A percentile compares a stretch with the other conserved stretches of the same genome.
These are phyloP conservation scores for Corvus cornix DNA, from an alignment of 2,113 vertebrate species.

Conservation along the genomic window DNA sequence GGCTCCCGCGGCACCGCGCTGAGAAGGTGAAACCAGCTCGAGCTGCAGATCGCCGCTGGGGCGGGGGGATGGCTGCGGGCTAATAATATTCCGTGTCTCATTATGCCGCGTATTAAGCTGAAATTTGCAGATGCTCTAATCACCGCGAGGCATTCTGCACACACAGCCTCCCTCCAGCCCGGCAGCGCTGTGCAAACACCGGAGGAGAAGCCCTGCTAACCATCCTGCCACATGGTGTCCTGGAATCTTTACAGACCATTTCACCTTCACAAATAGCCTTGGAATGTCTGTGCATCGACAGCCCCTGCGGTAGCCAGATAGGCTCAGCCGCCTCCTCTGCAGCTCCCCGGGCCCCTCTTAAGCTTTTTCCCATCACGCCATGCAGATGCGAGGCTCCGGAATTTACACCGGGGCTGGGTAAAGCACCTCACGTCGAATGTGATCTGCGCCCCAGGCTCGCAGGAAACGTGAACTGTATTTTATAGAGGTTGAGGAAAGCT, in stretches of 20 bases:
- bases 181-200: constrained; percentile 35
- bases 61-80: constrained; percentile 51
- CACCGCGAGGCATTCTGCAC: constrained; percentile 21
- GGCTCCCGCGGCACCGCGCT: not conserved
- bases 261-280: constrained; percentile 75
- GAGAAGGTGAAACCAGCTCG: not conserved
- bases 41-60: constrained; percentile 22
- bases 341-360: constrained; percentile 50
- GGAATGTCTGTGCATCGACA: constrained; percentile 58
- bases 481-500: constrained; percentile 21
- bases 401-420: constrained; percentile 24
- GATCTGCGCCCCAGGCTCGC: not conserved
- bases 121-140: constrained; percentile 65
- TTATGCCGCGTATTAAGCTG: constrained; percentile 54
- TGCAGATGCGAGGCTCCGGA: constrained; percentile 33
- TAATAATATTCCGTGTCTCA: constrained; percentile 54
- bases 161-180: constrained; percentile 35
- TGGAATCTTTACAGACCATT: constrained; percentile 64
- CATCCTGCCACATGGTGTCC: constrained; percentile 50
- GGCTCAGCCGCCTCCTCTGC: constrained; percentile 30
- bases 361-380: constrained; percentile 48
- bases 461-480: constrained; percentile 19
- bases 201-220: constrained; percentile 46
- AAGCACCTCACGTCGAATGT: not conserved
- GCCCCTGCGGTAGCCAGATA: constrained; percentile 61